phyloP scores from a whole-genome alignment of 2,113 vertebrate species.

The Poicephalus gulielmi region DNA sequence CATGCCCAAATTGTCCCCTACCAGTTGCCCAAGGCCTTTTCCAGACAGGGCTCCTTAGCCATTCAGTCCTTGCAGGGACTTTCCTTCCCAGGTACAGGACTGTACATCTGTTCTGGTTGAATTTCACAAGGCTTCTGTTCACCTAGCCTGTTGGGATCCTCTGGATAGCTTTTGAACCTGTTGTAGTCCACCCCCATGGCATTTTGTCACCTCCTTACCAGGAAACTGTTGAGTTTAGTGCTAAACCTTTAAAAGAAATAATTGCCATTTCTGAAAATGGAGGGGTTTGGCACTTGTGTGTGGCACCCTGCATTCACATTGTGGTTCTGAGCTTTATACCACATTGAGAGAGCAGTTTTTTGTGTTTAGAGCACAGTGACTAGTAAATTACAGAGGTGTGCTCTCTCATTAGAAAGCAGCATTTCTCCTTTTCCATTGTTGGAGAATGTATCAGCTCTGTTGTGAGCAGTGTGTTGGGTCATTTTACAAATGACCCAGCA shows the following conservation, averaged over 20 bases:
- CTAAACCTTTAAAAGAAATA: background rate
- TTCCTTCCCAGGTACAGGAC: background rate
- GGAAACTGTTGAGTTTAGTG: background rate
- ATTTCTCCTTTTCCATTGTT: background rate
- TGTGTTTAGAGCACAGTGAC: background rate
- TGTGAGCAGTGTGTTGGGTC: background rate
- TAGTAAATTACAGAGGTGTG: background rate
- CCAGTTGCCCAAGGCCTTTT: too few relatives aligned
- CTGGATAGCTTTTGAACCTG: background rate
- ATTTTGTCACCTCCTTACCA: background rate
- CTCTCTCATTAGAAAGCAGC: background rate
- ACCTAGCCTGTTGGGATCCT: background rate
- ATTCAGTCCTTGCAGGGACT: background rate
- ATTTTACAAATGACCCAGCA: background rate
- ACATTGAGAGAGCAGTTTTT: background rate
- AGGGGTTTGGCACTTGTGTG: rapidly evolving
- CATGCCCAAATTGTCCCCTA: too few relatives aligned
- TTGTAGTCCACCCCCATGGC: background rate
- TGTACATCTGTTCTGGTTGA: background rate
- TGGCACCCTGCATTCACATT: background rate
- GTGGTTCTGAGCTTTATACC: background rate
- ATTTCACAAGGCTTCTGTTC: background rate
- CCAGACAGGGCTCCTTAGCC: too few relatives aligned
- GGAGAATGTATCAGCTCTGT: background rate
- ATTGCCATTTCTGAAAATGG: background rate